Evolutionary conservation across 2,113 vertebrate species (phyloP).

Genomic region (Myodes glareolus): DNA sequence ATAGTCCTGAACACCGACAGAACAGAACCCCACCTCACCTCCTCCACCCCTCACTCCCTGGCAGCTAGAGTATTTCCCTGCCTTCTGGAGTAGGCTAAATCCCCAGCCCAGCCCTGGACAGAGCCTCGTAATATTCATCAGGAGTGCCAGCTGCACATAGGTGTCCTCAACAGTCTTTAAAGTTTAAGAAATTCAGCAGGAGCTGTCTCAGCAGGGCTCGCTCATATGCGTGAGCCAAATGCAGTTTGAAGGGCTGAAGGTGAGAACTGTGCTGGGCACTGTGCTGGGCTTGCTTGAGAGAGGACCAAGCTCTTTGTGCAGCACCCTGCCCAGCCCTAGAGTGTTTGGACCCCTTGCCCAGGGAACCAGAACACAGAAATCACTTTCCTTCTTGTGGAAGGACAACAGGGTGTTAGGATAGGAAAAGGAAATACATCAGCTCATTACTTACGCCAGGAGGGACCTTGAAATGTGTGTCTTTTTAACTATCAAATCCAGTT

Average conservation of each 20-base stretch:
- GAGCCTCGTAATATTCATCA: constrained; percentile 16
- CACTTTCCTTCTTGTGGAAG: constrained; percentile 58
- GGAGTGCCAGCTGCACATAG: not conserved
- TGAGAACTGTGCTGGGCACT: not conserved
- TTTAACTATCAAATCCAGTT: not conserved
- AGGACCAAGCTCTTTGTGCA: not conserved
- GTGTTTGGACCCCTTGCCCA: constrained; percentile 20
- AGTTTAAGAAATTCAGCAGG: not conserved
- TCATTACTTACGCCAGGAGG: not conserved
- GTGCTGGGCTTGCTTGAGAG: not conserved
- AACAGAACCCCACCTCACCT: not conserved
- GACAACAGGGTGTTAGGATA: constrained; percentile 24
- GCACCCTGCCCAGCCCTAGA: not conserved
- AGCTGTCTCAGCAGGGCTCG: not conserved
- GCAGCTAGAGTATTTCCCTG: not conserved
- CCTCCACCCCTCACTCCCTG: not conserved
- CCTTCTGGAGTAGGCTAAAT: not conserved
- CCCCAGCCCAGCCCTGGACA: not conserved
- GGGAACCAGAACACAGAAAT: not conserved
- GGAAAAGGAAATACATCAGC: constrained; percentile 10
- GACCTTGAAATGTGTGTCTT: not conserved
- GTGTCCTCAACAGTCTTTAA: no score
- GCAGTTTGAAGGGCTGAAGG: not conserved
- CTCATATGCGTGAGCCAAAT: not conserved
- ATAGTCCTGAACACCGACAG: not conserved